Base-by-base conservation (phyloP, 2,113 vertebrate genomes). In the Columbina picui region DNA sequence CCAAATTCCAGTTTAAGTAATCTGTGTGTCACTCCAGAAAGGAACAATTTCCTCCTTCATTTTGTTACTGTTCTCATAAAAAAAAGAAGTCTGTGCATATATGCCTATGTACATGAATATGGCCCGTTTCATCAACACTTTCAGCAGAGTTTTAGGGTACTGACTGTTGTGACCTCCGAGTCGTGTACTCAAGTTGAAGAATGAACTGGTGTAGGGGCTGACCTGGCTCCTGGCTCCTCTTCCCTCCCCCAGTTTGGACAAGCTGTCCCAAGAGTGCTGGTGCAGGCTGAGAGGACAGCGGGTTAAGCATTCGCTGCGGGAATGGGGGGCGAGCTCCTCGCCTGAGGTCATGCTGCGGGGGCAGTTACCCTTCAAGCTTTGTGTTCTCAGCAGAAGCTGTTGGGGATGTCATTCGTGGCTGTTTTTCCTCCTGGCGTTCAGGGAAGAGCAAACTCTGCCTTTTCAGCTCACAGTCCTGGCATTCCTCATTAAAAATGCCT, bases 101-200 rank as follows among this genome's bases (percentile, higher is more conserved):
- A 9, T 41, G 30, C 47, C 41, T 32, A 15, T 0, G 1, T 7
- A 27, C 2, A 0, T 5, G 27, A 34, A 5, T 3, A 21, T 10
- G 16, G 18, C 2, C 2, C 19, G 15, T 47, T 90, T 52, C 55
- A 19, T 38, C 55, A 32, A 18, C 4, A 0, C 43, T 64, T 45
- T 19, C 32, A 26, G 50, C 18, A 8, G 27, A 63, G 26, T 3
- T 52, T 63, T 68, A 47, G 26, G 43, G 16, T 34, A 8, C 20
- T 69, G n/a, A 30, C 47, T 21, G 26, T 11, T 43, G 32, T 15
- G 27, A 38, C 39, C 9, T 76, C 49, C 50, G 61, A 9, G 7
- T 2, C 64, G 10, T 65, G 34, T 56, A 69, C 88, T 59, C 12
- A 11, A 14, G 8, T 14, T 20, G 69, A 30, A 56, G 49, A 60